A percentile compares a stretch with the other conserved stretches of the same genome.
These are phyloP conservation scores for Globodera rostochiensis DNA, from an alignment of 1,140 invertebrate species.

Conservation along the genomic window DNA sequence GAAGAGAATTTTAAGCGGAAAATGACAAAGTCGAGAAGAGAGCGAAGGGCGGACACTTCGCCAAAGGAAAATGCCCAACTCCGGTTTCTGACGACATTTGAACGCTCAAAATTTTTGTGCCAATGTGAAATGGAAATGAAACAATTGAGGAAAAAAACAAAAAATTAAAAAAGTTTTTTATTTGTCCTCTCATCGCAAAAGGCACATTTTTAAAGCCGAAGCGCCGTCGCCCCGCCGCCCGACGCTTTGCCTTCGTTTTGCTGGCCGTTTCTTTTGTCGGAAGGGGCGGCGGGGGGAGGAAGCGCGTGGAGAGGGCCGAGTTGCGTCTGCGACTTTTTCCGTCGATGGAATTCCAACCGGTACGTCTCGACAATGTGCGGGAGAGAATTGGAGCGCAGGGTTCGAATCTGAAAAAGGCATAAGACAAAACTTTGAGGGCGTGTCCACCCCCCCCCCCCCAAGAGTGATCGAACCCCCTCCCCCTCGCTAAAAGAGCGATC, in stretches of 20 bases:
- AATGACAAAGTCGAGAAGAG: background rate
- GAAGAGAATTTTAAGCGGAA: background rate
- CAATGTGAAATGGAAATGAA: too few relatives aligned
- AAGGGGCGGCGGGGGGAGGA: background rate
- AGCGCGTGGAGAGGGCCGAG: background rate
- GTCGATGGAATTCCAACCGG: constrained; percentile 44
- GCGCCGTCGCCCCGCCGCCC: background rate
- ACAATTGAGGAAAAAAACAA: too few relatives aligned
- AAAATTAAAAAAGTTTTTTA: too few relatives aligned
- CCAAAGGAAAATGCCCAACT: too few relatives aligned
- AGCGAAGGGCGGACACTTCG: too few relatives aligned
- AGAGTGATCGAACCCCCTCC: too few relatives aligned
- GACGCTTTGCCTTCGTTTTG: background rate
- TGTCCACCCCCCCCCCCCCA: too few relatives aligned
- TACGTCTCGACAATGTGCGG: constrained; percentile 56
- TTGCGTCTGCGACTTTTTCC: constrained; percentile 21
- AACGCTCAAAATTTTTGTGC: too few relatives aligned
- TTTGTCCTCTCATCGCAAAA: too few relatives aligned
- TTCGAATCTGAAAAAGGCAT: constrained; percentile 48
- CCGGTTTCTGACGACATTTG: too few relatives aligned
- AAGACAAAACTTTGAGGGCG: background rate
- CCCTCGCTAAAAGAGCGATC: too few relatives aligned
- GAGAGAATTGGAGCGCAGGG: constrained; percentile 53
- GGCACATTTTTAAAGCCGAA: too few relatives aligned
- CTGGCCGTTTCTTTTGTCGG: background rate